Percentiles rank a stretch among this genome's conserved stretches.
Conservation (phyloP, 2,797 vertebrate genomes). For the Falco biarmicus region DNA sequence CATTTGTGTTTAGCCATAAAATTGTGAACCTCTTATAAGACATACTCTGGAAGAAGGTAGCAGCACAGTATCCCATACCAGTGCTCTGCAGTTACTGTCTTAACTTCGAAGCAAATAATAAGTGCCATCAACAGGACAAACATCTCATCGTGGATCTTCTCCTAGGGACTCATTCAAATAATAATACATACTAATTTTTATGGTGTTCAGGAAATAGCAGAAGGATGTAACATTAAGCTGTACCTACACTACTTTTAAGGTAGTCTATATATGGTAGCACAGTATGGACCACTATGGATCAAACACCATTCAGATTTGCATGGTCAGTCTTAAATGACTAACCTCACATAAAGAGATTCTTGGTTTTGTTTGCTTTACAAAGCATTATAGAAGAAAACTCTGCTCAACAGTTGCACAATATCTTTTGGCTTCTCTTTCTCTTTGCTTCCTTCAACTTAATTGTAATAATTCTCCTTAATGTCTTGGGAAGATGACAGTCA, state of each 20-base stretch:
- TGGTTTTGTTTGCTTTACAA: background rate
- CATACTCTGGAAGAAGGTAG: background rate
- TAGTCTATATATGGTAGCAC: too few species aligned
- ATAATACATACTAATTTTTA: background rate
- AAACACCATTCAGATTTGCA: background rate
- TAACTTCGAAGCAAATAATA: background rate
- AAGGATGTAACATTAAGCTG: background rate
- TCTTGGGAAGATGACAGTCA: constrained; percentile 12
- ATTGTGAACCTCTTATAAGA: background rate
- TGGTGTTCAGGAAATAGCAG: background rate
- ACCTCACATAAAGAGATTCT: background rate
- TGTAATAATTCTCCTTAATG: background rate
- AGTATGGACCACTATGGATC: background rate
- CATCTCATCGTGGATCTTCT: background rate
- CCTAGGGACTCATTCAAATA: background rate
- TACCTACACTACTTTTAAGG: background rate
- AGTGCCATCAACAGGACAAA: background rate
- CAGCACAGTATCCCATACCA: background rate
- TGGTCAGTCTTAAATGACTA: background rate
- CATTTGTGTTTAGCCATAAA: background rate
- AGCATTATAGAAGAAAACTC: background rate
- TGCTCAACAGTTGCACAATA: background rate
- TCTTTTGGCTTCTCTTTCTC: background rate
- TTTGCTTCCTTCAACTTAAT: background rate
- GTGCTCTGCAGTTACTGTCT: background rate